Base-by-base conservation (phyloP, 2,113 vertebrate genomes). In the Coptodon bakossiorum region DNA sequence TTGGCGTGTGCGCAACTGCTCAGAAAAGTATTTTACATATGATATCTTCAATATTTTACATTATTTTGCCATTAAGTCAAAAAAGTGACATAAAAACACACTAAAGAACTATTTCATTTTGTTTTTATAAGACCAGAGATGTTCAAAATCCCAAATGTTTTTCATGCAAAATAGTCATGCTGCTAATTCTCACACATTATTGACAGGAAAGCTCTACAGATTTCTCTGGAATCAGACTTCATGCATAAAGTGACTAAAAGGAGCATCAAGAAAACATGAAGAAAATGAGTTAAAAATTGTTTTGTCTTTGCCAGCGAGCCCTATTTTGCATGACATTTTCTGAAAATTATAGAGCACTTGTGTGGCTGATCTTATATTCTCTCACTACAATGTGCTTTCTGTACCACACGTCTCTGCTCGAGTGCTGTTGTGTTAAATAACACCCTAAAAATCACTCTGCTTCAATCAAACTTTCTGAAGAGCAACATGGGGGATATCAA, bases 141-240 rank as follows among this genome's bases (percentile, higher is more conserved):
- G 24, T 31, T 78, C 43, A 78, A 6, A 19, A 78, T 78, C 73
- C 45, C 43, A 50, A 19, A 78, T 12, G 59, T 80, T 24, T n/a
- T 48, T 83, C 84, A 89, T 86, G 86, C 91, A 91, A 61, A 86
- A 84, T 43, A 81, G 40, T 86, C 61, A 82, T 90, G 89, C 84
- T 61, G 40, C 17, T 66, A 52, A 78, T 85, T 83, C 29, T 50
- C 9, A 31, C 9, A 29, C n/a, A 68, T 82, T 45, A 27, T 56
- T 31, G 61, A 79, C n/a, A 54, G 36, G 24, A 53, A 57, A 31
- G 22, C 12, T 54, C 68, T 19, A 56, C 2, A 66, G 19, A 48
- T 36, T 71, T 48, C 12, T 79, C 22, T 66, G 13, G 3, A 3
- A 34, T 34, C 34, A 34, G 16, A 78, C 84, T 48, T 85, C 84